A percentile compares a stretch with the other conserved stretches of the same genome.
phyloP scores from a whole-genome alignment of 2,113 vertebrate species.

The Semicossyphus pulcher region DNA sequence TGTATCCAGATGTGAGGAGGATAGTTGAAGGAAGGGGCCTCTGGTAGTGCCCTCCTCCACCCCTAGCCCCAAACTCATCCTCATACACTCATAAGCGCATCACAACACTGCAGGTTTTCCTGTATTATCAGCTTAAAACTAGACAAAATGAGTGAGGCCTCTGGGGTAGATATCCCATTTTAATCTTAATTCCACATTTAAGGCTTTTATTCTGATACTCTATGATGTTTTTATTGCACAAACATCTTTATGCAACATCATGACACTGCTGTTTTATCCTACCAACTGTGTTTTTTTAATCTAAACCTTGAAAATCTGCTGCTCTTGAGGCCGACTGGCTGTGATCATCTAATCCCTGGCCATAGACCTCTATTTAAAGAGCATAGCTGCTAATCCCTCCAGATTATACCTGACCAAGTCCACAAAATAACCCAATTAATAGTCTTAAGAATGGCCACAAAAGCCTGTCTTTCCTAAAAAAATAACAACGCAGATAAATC shows the following conservation, averaged over 20 bases:
- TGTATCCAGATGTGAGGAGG: constrained; percentile 81
- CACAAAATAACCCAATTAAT: constrained; percentile 72
- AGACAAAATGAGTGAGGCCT: background rate
- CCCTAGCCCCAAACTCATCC: constrained; percentile 7
- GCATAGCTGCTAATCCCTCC: constrained; percentile 71
- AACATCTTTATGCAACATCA: background rate
- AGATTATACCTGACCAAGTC: constrained; percentile 75
- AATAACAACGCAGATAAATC: background rate
- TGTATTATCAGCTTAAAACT: background rate
- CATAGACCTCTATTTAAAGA: constrained; percentile 78
- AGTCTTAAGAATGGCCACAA: constrained; percentile 47
- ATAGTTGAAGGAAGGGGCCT: constrained; percentile 56
- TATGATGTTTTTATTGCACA: background rate
- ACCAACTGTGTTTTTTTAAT: background rate
- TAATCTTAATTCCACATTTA: background rate
- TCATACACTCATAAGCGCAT: constrained; percentile 25
- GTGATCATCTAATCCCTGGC: constrained; percentile 73
- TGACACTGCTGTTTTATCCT: background rate
- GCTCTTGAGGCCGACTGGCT: constrained; percentile 45
- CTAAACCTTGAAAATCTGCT: constrained; percentile 55
- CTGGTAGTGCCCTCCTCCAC: constrained; percentile 43
- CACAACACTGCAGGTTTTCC: constrained; percentile 4
- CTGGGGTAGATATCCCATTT: background rate
- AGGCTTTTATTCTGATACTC: constrained; percentile 6
- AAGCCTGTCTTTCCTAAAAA: constrained; percentile 38